Evolutionary conservation across 2,888 invertebrate genomes (phyloP), one percentile per base, ranked within the genome.

Genomic region (Lasioglossum calceatum): DNA sequence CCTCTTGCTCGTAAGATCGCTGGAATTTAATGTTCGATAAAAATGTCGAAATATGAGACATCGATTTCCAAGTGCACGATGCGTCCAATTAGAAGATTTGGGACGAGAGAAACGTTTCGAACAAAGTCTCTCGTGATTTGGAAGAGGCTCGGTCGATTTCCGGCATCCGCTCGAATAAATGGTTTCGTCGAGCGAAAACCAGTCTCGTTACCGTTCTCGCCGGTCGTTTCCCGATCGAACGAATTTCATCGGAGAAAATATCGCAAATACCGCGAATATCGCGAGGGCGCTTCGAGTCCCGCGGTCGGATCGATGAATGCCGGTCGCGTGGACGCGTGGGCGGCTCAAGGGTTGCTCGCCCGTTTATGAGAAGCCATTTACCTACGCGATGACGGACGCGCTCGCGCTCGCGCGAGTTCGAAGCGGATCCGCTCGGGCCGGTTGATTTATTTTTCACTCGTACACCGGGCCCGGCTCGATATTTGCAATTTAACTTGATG

Each of bases 401-500:
- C 67, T 16, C 32, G 67, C 67, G 32, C 67, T 16, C 32, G 67
- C 67, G 32, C 67, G 67, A 36, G 67, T 32, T 32, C 27, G 5
- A 27, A 61, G 67, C 67, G 32, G 67, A 67, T 67, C 67, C 36
- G 23, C 23, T 32, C 64, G 77, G 14, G 27, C 27, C 70, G 87
- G 44, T 64, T 76, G 81, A 81, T 89, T 83, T 88, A 89, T 89
- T 86, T 84, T 89, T 89, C 86, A 78, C 86, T 81, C 61, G 73
- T 39, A 39, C 70, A 14, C 27, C 61, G 61, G 61, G 61, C 58
- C 44, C 79, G 67, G 39, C 50, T 84, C 88, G 81, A 89, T 84
- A 81, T 88, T 85, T 77, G 82, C 88, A 88, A 87, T 90, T 87
- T 87, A 85, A 88, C 79, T 85, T 83, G 88, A 89, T 88, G 85